Evolutionary conservation across 2,113 vertebrate species (phyloP), one percentile per base, ranked within the genome.

Genomic region (Lagopus leucura): DNA sequence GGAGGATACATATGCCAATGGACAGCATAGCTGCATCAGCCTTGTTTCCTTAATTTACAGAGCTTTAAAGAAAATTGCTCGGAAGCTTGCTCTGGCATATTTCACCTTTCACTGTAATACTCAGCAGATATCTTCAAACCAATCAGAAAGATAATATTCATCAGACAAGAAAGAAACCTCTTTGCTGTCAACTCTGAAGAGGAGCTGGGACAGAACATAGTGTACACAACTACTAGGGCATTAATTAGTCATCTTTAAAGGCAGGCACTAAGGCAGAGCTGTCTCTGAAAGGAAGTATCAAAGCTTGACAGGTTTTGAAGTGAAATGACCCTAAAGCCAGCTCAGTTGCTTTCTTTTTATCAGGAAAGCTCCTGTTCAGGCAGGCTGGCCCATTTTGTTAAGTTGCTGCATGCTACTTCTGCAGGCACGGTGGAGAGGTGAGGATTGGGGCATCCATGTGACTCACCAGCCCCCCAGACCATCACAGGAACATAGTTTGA

Each of bases 401-500:
- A 22, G 43, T 28, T 28, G 52, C 52, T 77, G 8, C 67, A 32
- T 54, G n/a, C 43, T 61, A 3, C 27, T 28, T 6, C 47, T 83
- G 43, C 55, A 81, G 50, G 19, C n/a, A n/a, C 55, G 71, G 87
- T 81, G 64, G 73, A 45, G 52, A 38, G 21, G 7, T 78, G 74
- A 85, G n/a, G 24, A 72, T 40, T 0, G 2, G 15, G 42, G 54
- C n/a, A 84, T 34, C 40, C 19, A 2, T 19, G 21, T 66, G 86
- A 82, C 32, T 91, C 65, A 63, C 27, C 55, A 90, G 69, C 45
- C 67, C 47, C 89, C 79, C 71, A 87, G 71, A 91, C 82, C 92
- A 91, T 86, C 24, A n/a, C 27, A 77, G 17, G 89, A 80, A n/a
- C 45, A 4, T 12, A 42, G 79, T 74, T 82, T 63, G 25, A 52